Evolutionary conservation across 1,140 invertebrate species (phyloP), one percentile per base, ranked within the genome.

Genomic region (Procambarus clarkii): DNA sequence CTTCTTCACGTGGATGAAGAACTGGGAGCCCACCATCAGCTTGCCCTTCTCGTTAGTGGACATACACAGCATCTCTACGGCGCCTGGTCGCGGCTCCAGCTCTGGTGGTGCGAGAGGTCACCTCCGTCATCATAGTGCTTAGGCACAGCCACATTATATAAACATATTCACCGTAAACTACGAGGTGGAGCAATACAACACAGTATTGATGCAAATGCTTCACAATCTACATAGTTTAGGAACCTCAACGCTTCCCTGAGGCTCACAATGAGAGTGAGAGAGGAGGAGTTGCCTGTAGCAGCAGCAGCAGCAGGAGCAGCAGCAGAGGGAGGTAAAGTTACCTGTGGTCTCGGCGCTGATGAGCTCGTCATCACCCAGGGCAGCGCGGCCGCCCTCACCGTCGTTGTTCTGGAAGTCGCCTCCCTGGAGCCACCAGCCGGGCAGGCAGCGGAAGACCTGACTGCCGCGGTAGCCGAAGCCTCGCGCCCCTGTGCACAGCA

Each of bases 401-500:
- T 97, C 97, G 94, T 97, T 97, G 86, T 96, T 94, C 94, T 97
- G 97, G 94, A 97, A 97, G 94, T 98, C 97, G 2, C 97, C 97
- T 2, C 90, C 90, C 86, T 93, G 92, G 21, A 93, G 77, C 92
- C 92, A 92, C 92, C 92, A 92, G 21, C 88, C 92, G 1, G 90
- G 90, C n/a, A 91, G 84, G 34, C 90, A 93, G n/a, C 92, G 85
- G 92, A 93, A 93, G n/a, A 93, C 81, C 83, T 93, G 88, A 46
- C 93, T 94, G 18, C 94, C 94, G 84, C 97, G 97, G 93, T 96
- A 98, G 0, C 97, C 97, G 80, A 96, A 95, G 34, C 97, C 97
- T 92, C 96, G 96, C 94, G 98, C 97, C 34, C 98, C 98, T 0
- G 98, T 98, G 94, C 98, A 99, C 4, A 99, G 94, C 13, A 96